phyloP scores from a whole-genome alignment of 2,888 invertebrate genomes.

The Gymnosoma rotundatum region DNA sequence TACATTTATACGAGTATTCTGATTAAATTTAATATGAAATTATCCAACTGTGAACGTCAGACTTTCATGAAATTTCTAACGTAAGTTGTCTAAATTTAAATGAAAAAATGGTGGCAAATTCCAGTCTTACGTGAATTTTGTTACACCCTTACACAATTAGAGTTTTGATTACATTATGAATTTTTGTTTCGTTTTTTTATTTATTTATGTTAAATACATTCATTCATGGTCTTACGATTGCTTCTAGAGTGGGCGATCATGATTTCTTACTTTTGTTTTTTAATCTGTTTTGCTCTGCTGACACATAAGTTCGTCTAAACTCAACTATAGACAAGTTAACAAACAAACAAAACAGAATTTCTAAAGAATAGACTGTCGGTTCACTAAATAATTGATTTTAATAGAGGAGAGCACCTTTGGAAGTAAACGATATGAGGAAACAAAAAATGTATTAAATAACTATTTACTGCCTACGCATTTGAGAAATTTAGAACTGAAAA shows the following conservation, averaged over 20 bases:
- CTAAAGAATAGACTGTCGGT: not conserved
- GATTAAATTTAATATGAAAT: no score
- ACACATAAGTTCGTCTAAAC: slow-evolving; percentile 60
- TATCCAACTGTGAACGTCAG: no score
- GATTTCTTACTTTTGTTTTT: slow-evolving; percentile 29
- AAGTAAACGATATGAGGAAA: no score
- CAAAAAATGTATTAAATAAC: no score
- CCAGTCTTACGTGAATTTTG: no score
- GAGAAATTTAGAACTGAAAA: no score
- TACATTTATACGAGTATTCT: no score
- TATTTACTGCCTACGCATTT: no score
- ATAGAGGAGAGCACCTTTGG: no score
- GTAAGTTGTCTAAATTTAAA: no score
- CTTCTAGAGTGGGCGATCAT: slow-evolving; percentile 64
- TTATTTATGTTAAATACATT: slow-evolving; percentile 32
- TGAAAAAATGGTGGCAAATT: no score
- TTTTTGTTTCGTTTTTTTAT: not conserved
- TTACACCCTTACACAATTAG: not conserved
- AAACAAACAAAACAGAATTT: not conserved
- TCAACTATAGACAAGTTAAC: slow-evolving; percentile 8
- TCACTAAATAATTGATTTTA: slow-evolving; percentile 1
- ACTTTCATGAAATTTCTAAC: no score
- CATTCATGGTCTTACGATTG: slow-evolving; percentile 3
- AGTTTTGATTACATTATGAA: slow-evolving; percentile 4
- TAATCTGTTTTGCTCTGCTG: slow-evolving; percentile 39